Base-by-base conservation (phyloP, 2,113 vertebrate species). In the Lycaon pictus region DNA sequence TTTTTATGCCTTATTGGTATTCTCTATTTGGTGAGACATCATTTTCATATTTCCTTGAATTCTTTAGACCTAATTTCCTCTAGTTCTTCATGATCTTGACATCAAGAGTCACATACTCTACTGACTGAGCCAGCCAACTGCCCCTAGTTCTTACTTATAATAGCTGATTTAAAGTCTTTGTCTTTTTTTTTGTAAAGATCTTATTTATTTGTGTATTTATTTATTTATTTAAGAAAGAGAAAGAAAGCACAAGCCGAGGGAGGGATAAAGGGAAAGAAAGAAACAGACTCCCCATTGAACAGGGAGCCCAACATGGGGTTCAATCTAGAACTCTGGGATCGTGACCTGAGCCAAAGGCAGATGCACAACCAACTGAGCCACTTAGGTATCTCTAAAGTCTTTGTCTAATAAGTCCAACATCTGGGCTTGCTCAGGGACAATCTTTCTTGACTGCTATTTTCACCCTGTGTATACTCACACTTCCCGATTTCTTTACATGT, bases 11-110 rank as follows among this genome's bases (percentile, higher is more conserved):
- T 74, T 87, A 62, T 77, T 74, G 51, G 43, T 37, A 35, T 25
- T 29, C 25, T 88, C 35, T 81, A 15, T 74, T 82, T 94, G 51
- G 15, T 87, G 43, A 67, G 56, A 60, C 37, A 65, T 67, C 19
- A 65, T 96, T 88, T 88, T 88, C 77, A 67, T 67, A 69, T 92
- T 94, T 88, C 22, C 25, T 92, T 92, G 63, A 85, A 32, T 86
- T 71, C 62, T 51, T 89, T 90, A 72, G 63, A 79, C 22, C 25
- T 79, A 35, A 11, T 84, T 92, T 89, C 15, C 53, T 88, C 22
- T 62, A 43, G 23, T 92, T 81, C 58, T 80, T 65, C 23, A 48
- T 16, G 12, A 76, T 4, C 72, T 12, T 25, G 3, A 76, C 23
- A 25, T 51, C 43, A 76, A 76, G 43, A 27, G 74, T 51, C 4